Percentiles rank a stretch among this genome's conserved stretches.
These are phyloP conservation scores for Sebastes elongatus DNA, from an alignment of 2,797 vertebrate species.

Conservation along the genomic window DNA sequence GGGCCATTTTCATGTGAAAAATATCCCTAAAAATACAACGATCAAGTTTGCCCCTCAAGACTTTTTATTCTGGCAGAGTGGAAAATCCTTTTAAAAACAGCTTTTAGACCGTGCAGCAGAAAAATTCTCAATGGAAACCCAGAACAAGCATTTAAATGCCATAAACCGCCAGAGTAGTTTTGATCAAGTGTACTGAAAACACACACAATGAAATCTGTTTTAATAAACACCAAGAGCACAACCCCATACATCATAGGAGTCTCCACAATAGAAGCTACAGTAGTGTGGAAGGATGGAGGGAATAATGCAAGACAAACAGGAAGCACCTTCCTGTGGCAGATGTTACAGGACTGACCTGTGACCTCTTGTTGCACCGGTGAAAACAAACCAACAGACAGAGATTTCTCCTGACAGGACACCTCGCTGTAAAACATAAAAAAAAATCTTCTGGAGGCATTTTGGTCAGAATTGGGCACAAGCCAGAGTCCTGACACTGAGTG, in stretches of 20 bases:
- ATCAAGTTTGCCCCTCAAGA: constrained; percentile 11
- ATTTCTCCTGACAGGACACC: not conserved
- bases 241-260: not conserved
- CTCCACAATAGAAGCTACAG: not conserved
- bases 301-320: constrained; percentile 52
- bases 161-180: not conserved
- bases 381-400: not conserved
- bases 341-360: constrained; percentile 16
- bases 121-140: constrained; percentile 15
- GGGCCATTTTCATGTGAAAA: not conserved
- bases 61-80: constrained; percentile 17
- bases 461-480: not conserved
- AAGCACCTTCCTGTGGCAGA: constrained; percentile 53
- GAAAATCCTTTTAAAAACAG: constrained; percentile 21
- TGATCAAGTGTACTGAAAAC: not conserved
- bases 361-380: constrained; percentile 3
- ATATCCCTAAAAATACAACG: not conserved
- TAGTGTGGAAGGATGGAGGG: constrained; percentile 34
- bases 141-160: constrained; percentile 1
- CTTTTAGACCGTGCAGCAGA: not conserved
- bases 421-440: not conserved
- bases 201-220: not conserved
- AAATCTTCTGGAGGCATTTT: not conserved
- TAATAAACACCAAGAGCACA: not conserved
- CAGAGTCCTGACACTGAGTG: not conserved